These are phyloP conservation scores for Trogon surrucura DNA, from an alignment of 2,113 vertebrate species.

Conservation along the genomic window DNA sequence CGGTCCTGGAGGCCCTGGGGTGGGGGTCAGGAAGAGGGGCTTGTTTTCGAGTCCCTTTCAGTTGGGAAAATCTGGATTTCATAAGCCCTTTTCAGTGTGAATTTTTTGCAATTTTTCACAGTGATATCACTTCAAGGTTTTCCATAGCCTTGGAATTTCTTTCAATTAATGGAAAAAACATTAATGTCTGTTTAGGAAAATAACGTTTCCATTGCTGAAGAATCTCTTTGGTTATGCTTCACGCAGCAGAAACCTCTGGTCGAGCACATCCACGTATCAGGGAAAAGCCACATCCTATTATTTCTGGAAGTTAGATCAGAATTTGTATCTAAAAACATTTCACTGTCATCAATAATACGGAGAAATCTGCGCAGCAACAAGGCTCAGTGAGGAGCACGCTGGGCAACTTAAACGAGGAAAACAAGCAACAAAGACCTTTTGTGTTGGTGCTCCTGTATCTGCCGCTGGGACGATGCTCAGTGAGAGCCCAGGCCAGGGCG, in stretches of 20 bases:
- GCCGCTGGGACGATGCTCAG: neutral
- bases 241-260: neutral
- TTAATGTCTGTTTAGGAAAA: neutral
- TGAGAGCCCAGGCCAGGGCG: neutral
- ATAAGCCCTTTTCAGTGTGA: neutral
- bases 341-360: rapidly evolving
- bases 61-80: neutral
- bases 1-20: rapidly evolving
- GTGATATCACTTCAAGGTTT: conserved; percentile 31
- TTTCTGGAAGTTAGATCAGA: neutral
- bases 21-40: neutral
- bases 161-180: conserved; percentile 64
- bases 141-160: neutral
- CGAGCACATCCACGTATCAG: neutral
- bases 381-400: neutral
- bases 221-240: neutral
- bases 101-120: conserved; percentile 2
- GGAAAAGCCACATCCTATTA: neutral
- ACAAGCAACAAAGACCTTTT: neutral
- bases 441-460: neutral
- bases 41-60: neutral
- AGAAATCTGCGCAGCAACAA: neutral
- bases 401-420: neutral
- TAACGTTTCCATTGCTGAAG: conserved; percentile 23
- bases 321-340: neutral